Evolutionary conservation across 1,140 invertebrate species (phyloP).

Genomic region (Heterodera carotae): DNA sequence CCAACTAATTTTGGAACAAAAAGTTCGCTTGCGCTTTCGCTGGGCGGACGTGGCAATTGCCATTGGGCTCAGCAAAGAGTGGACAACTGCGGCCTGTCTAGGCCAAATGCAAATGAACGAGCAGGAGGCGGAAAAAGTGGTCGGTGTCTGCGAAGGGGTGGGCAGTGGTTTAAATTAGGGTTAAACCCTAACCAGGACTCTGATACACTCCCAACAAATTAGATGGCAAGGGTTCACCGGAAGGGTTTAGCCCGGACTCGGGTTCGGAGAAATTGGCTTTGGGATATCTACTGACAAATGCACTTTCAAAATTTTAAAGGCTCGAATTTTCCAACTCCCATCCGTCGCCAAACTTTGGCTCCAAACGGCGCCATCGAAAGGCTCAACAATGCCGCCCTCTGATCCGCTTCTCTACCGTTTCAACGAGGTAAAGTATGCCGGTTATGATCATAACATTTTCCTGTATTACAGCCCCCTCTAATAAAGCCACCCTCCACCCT

Average conservation of each 20-base stretch:
- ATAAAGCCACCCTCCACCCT: background rate
- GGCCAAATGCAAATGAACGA: slow-evolving; percentile 57
- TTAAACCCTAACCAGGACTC: no score
- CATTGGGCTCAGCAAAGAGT: slow-evolving; percentile 57
- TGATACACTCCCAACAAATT: no score
- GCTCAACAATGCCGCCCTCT: slow-evolving; percentile 33
- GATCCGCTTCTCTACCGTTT: slow-evolving; percentile 65
- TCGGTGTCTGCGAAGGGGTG: background rate
- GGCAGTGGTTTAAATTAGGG: no score
- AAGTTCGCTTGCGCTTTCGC: slow-evolving; percentile 45
- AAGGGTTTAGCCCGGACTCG: no score
- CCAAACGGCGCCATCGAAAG: slow-evolving; percentile 47
- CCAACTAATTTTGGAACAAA: slow-evolving; percentile 40
- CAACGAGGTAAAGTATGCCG: no score
- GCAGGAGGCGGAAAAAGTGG: slow-evolving; percentile 40
- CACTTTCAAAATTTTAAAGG: no score
- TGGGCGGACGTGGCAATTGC: slow-evolving; percentile 59
- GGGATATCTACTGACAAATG: no score
- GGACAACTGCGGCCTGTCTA: slow-evolving; percentile 62
- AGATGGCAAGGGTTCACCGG: no score
- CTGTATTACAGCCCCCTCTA: no score
- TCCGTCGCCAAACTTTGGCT: slow-evolving; percentile 41
- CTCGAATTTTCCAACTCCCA: slow-evolving; percentile 20
- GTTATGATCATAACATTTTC: no score
- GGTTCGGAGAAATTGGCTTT: background rate